These are phyloP conservation scores for Iguana delicatissima DNA, from an alignment of 2,797 vertebrate species.

Conservation along the genomic window DNA sequence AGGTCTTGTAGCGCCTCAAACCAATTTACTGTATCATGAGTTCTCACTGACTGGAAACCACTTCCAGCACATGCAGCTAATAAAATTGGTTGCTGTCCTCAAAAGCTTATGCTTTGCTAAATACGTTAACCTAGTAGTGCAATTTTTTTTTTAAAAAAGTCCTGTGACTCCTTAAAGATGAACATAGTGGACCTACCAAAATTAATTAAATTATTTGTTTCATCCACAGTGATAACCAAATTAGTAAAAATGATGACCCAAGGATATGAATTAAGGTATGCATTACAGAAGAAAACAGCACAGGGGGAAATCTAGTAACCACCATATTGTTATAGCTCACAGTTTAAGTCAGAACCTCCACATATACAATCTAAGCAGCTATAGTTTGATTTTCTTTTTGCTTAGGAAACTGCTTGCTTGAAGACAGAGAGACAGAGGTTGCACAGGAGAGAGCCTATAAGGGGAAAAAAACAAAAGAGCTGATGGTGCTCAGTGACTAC, in stretches of 20 bases:
- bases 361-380: neutral
- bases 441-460: too few relatives aligned
- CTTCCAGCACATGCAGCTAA: neutral
- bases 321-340: neutral
- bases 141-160: neutral
- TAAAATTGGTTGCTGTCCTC: neutral
- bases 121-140: neutral
- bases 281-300: neutral
- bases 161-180: neutral
- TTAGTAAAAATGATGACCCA: neutral
- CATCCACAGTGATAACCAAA: neutral
- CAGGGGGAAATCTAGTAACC: neutral
- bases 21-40: neutral
- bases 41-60: neutral
- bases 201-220: neutral
- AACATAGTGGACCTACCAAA: neutral
- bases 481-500: neutral
- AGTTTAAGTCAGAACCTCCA: neutral
- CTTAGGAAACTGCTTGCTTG: neutral
- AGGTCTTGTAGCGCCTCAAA: neutral
- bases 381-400: neutral
- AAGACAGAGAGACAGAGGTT: neutral
- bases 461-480: neutral
- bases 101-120: neutral
- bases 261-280: too few relatives aligned